Conservation (phyloP, 2,113 vertebrate species). For the Rhizomys pruinosus region DNA sequence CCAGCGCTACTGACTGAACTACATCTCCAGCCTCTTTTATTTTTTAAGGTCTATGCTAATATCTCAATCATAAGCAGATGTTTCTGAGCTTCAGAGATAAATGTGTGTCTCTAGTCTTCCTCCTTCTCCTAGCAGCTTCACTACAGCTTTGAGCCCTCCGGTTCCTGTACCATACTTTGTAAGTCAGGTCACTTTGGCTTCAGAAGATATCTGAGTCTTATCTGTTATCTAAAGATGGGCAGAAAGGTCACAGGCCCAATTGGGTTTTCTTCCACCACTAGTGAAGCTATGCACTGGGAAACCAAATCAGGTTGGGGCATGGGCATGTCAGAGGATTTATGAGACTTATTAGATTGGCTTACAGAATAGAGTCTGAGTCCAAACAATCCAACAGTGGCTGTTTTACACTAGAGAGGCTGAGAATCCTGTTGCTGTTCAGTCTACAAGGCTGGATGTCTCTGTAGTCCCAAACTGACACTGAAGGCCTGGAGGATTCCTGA, state of each 20-base stretch:
- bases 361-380: too few relatives aligned
- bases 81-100: constrained; percentile 9
- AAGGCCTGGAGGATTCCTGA: too few relatives aligned
- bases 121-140: neutral
- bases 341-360: too few relatives aligned
- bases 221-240: neutral
- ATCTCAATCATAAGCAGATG: neutral
- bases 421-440: too few relatives aligned
- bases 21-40: neutral
- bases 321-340: too few relatives aligned
- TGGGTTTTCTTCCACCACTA: neutral
- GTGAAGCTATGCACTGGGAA: neutral
- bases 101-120: neutral
- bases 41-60: neutral
- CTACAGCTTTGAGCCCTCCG: neutral
- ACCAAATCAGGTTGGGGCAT: neutral
- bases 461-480: too few relatives aligned
- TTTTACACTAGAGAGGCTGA: too few relatives aligned
- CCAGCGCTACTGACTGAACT: too few relatives aligned
- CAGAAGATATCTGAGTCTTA: neutral
- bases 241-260: too few relatives aligned
- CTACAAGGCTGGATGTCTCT: too few relatives aligned
- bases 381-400: too few relatives aligned
- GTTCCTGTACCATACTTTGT: neutral
- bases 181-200: neutral